Base-by-base conservation (phyloP, 2,113 vertebrate species). In the Mus spicilegus region DNA sequence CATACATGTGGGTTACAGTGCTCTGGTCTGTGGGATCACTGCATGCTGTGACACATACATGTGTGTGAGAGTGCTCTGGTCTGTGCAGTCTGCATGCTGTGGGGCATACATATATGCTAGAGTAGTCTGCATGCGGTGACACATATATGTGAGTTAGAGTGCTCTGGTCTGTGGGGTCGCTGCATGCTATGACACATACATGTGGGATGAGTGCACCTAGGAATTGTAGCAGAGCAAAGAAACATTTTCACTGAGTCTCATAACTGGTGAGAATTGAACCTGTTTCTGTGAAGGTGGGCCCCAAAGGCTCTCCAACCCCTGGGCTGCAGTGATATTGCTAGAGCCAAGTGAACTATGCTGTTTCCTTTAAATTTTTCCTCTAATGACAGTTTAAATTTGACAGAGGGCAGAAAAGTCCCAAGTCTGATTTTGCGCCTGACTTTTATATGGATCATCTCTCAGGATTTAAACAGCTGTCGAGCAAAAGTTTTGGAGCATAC, bases 361-460 rank as follows among this genome's bases (percentile, higher is more conserved):
- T 75, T 95, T 95, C 73, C 75, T 96, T 95, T 89, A 78, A 95
- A 80, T 63, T 84, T 67, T 20, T 81, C 49, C 63, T 82, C 86
- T 90, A 78, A 87, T 77, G 67, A 49, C 49, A 95, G 73, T 65
- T 95, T 89, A 95, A 86, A 90, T 95, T 95, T 95, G 95, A 97
- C 82, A 80, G 95, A 95, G 85, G 56, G 46, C 42, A 92, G 95
- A 92, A 95, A 93, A 88, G 67, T 95, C 85, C 72, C 65, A 92
- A 93, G 90, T 89, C 77, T 97, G 76, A 95, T 90, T 97, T 88
- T 92, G 87, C 88, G 54, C 84, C 54, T 36, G 56, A 93, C 67
- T 89, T 26, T 56, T 86, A 61, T 65, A 39, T 20, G 69, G 54
- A 39, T 92, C 61, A 46, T 86, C 72, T 75, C 61, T 46, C 28